Base-by-base conservation (phyloP, 2,888 invertebrate genomes). In the Aporophyla lueneburgensis region DNA sequence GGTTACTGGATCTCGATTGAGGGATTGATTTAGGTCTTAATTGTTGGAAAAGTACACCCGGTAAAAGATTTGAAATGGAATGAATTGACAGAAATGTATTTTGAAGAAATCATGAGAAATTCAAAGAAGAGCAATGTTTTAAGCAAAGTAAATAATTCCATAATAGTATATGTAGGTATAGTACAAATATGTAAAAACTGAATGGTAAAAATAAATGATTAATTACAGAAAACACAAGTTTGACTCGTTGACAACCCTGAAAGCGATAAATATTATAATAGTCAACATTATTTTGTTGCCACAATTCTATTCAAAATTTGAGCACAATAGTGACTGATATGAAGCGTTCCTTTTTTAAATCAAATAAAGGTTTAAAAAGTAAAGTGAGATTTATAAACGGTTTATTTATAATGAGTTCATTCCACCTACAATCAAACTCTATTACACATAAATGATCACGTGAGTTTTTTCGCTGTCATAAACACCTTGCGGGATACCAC, bases 261-360 rank as follows among this genome's bases (percentile, higher is more conserved):
- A 71, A 53, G 14, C 61, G 56, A 70, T 65, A 24, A 19, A n/a
- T 49, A 65, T 63, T 82, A 61, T 56, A 58, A 49, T 66, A 54
- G 49, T 72, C 33, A 3, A 33, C 3, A 33, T 21, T 56, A 72
- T 56, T 78, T 78, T 81, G 51, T 68, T 65, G 46, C 56, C 33
- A 68, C 46, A 62, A 49, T 77, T 79, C 70, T 53, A 67, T 82
- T 67, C 56, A 72, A 61, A 78, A 78, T 83, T 1, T 27, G 51
- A 65, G 78, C 49, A 68, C 63, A 72, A 59, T 56, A 33, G 33
- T 33, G 33, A 33, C 3, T 1, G 33, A 3, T 33, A 33, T 3
- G 33, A 33, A 33, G 14, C 43, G 51, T 33, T 78, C 14, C n/a
- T 40, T 56, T 54, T 71, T 62, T 62, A 24, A 61, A 77, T 76